Conservation (phyloP, 2,113 vertebrate species). For the Propithecus coquereli region DNA sequence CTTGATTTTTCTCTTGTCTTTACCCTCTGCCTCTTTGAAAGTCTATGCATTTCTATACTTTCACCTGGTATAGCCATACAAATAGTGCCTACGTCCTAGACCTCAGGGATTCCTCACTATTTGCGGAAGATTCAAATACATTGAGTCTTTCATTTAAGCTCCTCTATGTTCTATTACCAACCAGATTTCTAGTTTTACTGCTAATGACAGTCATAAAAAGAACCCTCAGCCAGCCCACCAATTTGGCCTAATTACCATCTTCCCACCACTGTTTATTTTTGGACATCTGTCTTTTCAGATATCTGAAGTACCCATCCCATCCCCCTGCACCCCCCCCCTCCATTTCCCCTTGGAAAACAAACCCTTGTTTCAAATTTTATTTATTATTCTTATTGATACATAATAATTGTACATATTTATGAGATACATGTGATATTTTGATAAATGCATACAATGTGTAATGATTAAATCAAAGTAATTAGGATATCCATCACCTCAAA, state of each 20-base stretch:
- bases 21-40: background rate
- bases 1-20: background rate
- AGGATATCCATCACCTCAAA: background rate
- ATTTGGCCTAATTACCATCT: background rate
- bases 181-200: background rate
- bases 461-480: background rate
- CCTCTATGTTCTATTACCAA: background rate
- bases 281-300: background rate
- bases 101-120: background rate
- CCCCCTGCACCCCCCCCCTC: rapidly evolving
- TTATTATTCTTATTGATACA: background rate
- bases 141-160: background rate
- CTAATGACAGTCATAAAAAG: background rate
- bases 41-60: background rate
- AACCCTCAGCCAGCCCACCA: background rate
- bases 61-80: background rate
- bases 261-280: background rate
- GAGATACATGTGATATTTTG: background rate
- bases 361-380: slow-evolving; percentile 13
- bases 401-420: background rate
- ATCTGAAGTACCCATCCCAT: background rate
- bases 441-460: background rate
- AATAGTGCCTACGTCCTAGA: background rate
- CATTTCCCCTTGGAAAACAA: background rate
- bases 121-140: background rate